Evolutionary conservation across 2,888 invertebrate species (phyloP), one percentile per base, ranked within the genome.

Genomic region (Aethes cnicana): DNA sequence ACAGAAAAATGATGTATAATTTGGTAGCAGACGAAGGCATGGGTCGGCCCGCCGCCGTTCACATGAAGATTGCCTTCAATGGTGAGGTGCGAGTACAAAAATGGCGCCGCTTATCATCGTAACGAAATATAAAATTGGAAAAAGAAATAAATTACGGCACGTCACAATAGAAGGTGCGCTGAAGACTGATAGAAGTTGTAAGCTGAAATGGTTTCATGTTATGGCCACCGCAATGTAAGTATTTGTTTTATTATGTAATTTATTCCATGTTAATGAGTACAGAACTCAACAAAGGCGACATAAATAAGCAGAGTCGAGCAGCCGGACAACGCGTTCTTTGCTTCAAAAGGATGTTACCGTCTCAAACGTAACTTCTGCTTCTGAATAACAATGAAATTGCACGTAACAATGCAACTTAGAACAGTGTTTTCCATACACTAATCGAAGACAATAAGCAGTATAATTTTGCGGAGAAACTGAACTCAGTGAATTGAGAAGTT

Each of bases 1-100:
- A 72, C 61, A 63, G 65, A 68, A 77, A 77, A 77, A 76, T 75
- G 65, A 68, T 64, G 61, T 68, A 69, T 78, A 80, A 80, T 82
- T 81, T 76, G 48, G 58, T 58, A 61, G 48, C 23, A 23, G 42
- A 35, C 32, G 37, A 47, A 58, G 43, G 43, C 42, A 32, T 30
- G 46, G 35, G 11, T 50, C 26, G 52, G 35, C 43, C 25, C 33
- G 41, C 39, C 42, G 43, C 37, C 48, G 37, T 48, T 48, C 53
- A 18, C 48, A 48, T 37, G 37, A 55, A 63, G 63, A 69, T 66
- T 66, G 62, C 68, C 62, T 66, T 68, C 63, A 62, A 68, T 59
- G 60, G 58, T 42, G 54, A 55, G 35, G 54, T 48, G 56, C 56
- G 46, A 42, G 48, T 41, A 35, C 53, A 53, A 53, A n/a, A n/a